Base-by-base conservation (phyloP, 2,113 vertebrate species). In the Scopus umbretta region DNA sequence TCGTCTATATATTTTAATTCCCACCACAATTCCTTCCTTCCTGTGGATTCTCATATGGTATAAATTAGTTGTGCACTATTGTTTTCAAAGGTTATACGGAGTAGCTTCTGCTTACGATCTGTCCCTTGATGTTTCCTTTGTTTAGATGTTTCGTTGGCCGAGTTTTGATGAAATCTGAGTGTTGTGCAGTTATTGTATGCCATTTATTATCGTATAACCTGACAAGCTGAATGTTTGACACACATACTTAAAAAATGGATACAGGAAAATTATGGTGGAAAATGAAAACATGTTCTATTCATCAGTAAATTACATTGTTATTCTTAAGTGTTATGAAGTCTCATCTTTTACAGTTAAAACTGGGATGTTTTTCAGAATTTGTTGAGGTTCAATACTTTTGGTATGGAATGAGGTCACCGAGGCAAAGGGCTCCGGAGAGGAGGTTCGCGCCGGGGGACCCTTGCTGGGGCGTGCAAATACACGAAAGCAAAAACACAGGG, bases 1-100 rank as follows among this genome's bases (percentile, higher is more conserved):
- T 93, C 88, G 62, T 53, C 43, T 91, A 13, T 85, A 11, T 87
- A 61, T 90, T 87, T 95, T 70, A 79, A 91, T 91, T 96, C 91
- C 74, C 87, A 92, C 73, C 50, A 72, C 32, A 91, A 5, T 65
- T 75, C 52, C 43, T 92, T 11, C 34, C 66, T 90, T 79, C 62
- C 84, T 76, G 47, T 76, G 74, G 66, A 70, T 87, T 91, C 70
- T 52, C 93, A 80, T 88, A 63, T 94, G 94, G 65, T 76, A 52
- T 65, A 85, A 93, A 91, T 97, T 82, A 95, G 78, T 27, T 26
- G 62, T 23, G 25, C 45, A 40, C 53, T 75, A 61, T 90, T 92
- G 81, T 95, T 96, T 95, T 72, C 78, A 93, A 85, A 86, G 45
- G 45, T 75, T 94, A 52, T 40, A 86, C 56, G 40, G 63, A 92